Percentiles rank a stretch among this genome's conserved stretches.
These are phyloP conservation scores for Ceratosolen solmsi DNA, from an alignment of 1,140 invertebrate genomes.

Conservation along the genomic window DNA sequence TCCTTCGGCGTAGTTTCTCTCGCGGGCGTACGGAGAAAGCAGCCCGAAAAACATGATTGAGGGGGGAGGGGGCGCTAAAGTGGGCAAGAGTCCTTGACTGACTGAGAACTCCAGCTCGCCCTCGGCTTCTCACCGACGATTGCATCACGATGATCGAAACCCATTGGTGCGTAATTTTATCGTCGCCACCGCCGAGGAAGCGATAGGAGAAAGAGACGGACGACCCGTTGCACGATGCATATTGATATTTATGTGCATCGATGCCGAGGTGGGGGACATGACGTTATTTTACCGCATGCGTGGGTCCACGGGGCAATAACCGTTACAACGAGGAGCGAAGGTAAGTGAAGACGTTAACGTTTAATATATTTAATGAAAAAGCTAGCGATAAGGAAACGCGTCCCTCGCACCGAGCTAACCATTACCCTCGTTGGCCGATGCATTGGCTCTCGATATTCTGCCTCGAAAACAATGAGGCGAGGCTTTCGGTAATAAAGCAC, in stretches of 20 bases:
- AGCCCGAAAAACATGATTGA: neutral
- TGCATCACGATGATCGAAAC: no score
- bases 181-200: neutral
- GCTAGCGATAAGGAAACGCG: neutral
- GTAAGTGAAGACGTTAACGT: slow-evolving; percentile 9
- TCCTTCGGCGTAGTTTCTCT: slow-evolving; percentile 8
- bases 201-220: neutral
- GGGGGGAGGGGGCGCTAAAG: no score
- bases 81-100: neutral
- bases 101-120: neutral
- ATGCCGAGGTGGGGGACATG: neutral
- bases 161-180: neutral
- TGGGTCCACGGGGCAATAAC: slow-evolving; percentile 12
- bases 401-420: neutral
- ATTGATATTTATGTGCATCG: slow-evolving; percentile 39
- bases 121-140: no score
- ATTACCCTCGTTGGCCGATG: neutral
- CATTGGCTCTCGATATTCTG: neutral
- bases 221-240: neutral
- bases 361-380: slow-evolving; percentile 16
- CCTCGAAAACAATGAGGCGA: neutral
- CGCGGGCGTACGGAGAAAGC: neutral
- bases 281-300: slow-evolving; percentile 2
- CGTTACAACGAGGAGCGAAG: neutral
- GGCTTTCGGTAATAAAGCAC: no score